Percentiles rank a stretch among this genome's conserved stretches.
phyloP scores from a whole-genome alignment of 2,113 vertebrate genomes.

The Orycteropus afer region DNA sequence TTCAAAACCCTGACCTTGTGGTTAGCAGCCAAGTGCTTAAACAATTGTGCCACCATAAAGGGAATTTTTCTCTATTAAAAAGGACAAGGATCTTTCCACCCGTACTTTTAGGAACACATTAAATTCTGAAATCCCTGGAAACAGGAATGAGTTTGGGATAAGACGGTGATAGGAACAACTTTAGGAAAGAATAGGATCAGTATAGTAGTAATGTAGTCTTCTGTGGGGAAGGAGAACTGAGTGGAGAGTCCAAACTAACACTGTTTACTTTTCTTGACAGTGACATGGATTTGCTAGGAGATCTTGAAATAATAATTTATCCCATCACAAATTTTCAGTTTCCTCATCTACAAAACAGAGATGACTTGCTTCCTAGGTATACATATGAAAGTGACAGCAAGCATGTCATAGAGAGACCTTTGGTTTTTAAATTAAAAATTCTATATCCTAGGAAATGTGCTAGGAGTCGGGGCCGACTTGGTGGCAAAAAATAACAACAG shows the following conservation, averaged over 20 bases:
- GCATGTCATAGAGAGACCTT: not conserved
- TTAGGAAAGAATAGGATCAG: not conserved
- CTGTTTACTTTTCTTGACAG: not conserved
- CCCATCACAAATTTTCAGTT: not conserved
- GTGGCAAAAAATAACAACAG: too few relatives aligned
- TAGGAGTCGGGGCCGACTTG: too few relatives aligned
- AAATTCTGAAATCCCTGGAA: not conserved
- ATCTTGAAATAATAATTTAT: not conserved
- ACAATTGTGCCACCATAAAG: not conserved
- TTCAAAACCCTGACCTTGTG: not conserved
- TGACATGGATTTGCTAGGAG: not conserved
- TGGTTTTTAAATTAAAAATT: not conserved
- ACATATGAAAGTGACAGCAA: not conserved
- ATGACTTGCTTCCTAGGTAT: not conserved
- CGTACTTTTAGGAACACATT: not conserved
- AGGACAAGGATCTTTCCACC: not conserved
- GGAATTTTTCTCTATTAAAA: not conserved
- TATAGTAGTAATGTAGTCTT: not conserved
- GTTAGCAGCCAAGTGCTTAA: not conserved
- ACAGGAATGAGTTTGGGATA: not conserved
- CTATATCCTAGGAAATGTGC: not conserved
- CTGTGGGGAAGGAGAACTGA: not conserved
- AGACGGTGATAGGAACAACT: not conserved
- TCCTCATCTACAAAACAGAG: conserved; percentile 5
- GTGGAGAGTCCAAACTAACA: not conserved